Evolutionary conservation across 1,140 invertebrate species (phyloP), one percentile per base, ranked within the genome.

Genomic region (Drosophila setifemur): DNA sequence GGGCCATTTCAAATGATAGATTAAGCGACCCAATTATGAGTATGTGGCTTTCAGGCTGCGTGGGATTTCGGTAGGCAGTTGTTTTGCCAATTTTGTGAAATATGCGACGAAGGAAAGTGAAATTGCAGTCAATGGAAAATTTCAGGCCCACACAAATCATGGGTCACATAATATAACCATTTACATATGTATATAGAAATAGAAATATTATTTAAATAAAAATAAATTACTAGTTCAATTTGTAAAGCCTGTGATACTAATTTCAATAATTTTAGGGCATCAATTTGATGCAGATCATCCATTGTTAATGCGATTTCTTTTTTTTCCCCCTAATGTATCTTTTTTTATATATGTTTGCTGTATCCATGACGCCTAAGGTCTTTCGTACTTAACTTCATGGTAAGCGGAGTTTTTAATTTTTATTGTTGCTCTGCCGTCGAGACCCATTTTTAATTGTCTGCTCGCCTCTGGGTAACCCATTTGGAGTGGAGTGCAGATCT

Each of bases 1-100:
- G 26, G 43, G 33, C 66, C 76, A 82, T 82, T 73, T 74, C 74
- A 83, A 75, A 57, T 78, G 70, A 52, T 70, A 77, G 77, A 82
- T 82, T 82, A 82, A 69, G 54, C 72, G 68, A 68, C 64, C 61
- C 64, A 68, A 68, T 68, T 68, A 68, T 68, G 39, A 68, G 64
- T 68, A 35, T 71, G 67, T 71, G 49, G 44, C 68, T 39, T 11
- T 11, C 28, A 42, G 18, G 33, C 44, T 28, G 68, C 54, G 68
- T 74, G 71, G 71, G 71, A 55, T 25, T 52, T 47, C 8, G 19
- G 23, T 26, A 44, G 26, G 50, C 37, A 43, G 45, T 39, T 69
- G 64, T 73, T n/a, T n/a, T 72, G 78, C 69, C 69, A 72, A 72
- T 72, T 72, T 71, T 29, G 28, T 68, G 31, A 63, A 37, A 48